Base-by-base conservation (phyloP, 2,888 invertebrate genomes). In the Nowickia ferox region DNA sequence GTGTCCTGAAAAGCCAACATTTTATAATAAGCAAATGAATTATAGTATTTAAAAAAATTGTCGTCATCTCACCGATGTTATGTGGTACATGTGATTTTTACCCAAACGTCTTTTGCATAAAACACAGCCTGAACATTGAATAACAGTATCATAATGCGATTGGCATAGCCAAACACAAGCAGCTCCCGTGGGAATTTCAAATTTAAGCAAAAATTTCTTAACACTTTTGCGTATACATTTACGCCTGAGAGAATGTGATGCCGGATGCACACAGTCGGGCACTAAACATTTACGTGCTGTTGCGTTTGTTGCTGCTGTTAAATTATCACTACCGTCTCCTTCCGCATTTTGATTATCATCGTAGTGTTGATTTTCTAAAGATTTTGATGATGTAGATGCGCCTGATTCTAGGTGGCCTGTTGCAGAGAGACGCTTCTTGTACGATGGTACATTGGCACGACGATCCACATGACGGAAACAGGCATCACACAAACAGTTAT, bases 391-490 rank as follows among this genome's bases (percentile, higher is more conserved):
- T 30, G 59, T 48, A 40, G 76, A 76, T 19, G 81, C 76, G 46
- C 71, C 51, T 2, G 88, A 69, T 57, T 84, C 87, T 9, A 88
- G 78, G 1, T 90, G 93, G n/a, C 84, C 84, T 3, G 93, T 89
- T 0, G 89, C 91, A 3, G 93, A 91, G 4, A 91, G 88, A 0
- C 95, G 93, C 89, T 95, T 95, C 87, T 94, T 94, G 91, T 95
- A 95, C 0, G 95, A 95, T 0, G 95, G 95, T 77, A 95, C 95
- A 93, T 96, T 96, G 69, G 96, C 96, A 88, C 96, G 96, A 69
- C 97, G 94, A 93, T 97, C 97, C 72, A 97, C 96, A 90, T 97
- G 96, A 0, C 97, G 95, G 92, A 96, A 97, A 91, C 97, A 97
- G 11, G 97, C 97, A 92, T 97, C 97, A 92, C 97, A 97, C 22